Base-by-base conservation (phyloP, 1,140 invertebrate species). In the Panulirus ornatus region DNA sequence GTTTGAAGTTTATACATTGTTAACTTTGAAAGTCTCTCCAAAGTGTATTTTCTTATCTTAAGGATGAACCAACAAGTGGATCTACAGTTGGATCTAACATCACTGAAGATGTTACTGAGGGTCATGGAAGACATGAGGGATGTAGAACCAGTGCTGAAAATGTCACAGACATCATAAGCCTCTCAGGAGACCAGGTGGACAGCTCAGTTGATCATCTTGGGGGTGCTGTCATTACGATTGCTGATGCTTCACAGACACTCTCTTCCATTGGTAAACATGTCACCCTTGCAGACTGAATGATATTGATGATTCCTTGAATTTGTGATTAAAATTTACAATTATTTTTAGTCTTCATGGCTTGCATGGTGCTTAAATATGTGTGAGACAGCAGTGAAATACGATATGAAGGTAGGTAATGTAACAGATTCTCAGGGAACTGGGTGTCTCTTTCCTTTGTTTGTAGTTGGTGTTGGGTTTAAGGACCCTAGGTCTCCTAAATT, bases 131-230 rank as follows among this genome's bases (percentile, higher is more conserved):
- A 30, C 27, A 22, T 2, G 42, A 47, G 30, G n/a, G 27, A n/a
- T 22, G 27, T 8, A 79, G 44, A 30, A 47, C 76, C 27, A 27
- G 6, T 79, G 70, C 83, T 75, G 70, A 85, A 19, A 71, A 75
- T 44, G n/a, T 85, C 38, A 73, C 70, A 36, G 70, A 75, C 83
- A 44, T 85, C 40, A 85, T 85, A 27, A 85, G 66, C 27, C 66
- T 85, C 38, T 85, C 83, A 36, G 83, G 36, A 44, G 83, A 42
- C 22, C 83, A 75, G 19, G 83, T 71, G 42, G 83, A 85, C 14
- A 70, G 66, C 42, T 16, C 40, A 16, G 70, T 85, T 3, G 30
- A 71, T 36, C 83, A 71, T 19, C 70, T 85, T n/a, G 51, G 70
- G 8, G 44, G 42, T 51, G n/a, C 76, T 27, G 76, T 79, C 5